Conservation (phyloP, 2,797 vertebrate species). For the Anguilla marmorata region DNA sequence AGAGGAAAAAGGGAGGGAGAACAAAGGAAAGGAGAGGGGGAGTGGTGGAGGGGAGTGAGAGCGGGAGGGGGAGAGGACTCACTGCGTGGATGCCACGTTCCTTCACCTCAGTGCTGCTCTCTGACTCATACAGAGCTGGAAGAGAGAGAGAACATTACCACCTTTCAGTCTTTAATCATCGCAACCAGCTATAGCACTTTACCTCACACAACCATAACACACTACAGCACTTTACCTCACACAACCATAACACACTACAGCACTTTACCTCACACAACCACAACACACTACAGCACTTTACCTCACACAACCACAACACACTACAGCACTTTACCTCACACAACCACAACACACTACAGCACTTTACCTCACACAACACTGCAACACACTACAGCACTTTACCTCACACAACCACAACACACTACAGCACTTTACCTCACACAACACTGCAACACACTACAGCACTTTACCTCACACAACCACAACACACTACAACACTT, state of each 20-base stretch:
- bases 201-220: neutral
- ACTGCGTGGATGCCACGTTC: slow-evolving; percentile 71
- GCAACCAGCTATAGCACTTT: neutral
- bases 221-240: neutral
- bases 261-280: neutral
- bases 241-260: neutral
- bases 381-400: neutral
- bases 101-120: slow-evolving; percentile 70
- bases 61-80: slow-evolving; percentile 51
- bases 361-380: neutral
- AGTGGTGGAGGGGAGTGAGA: neutral
- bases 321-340: neutral
- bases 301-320: neutral
- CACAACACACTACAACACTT: neutral
- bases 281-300: neutral
- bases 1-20: neutral
- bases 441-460: neutral
- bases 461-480: too few species aligned
- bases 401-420: neutral
- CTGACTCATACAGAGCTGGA: slow-evolving; percentile 70
- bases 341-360: neutral
- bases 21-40: slow-evolving; percentile 12
- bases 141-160: slow-evolving; percentile 23
- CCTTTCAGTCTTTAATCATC: neutral
- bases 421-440: neutral